phyloP scores from a whole-genome alignment of 2,888 invertebrate genomes.

The Parnassius glacialis region DNA sequence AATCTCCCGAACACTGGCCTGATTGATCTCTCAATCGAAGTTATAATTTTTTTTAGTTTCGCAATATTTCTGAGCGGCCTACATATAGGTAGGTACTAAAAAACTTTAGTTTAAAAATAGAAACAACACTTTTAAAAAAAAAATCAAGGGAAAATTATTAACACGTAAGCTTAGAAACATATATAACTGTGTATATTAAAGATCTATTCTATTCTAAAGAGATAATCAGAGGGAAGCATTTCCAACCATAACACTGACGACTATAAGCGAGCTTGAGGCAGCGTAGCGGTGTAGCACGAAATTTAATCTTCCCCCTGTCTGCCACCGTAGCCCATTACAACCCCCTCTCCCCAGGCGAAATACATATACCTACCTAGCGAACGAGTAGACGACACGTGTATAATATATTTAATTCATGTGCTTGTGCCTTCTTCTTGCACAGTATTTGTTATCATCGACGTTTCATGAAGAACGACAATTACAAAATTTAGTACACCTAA shows the following conservation, averaged over 20 bases:
- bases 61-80: too few species aligned
- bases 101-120: too few species aligned
- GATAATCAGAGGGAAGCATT: conserved; percentile 57
- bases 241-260: conserved; percentile 70
- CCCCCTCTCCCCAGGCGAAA: conserved; percentile 25
- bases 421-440: conserved; percentile 32
- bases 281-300: conserved; percentile 64
- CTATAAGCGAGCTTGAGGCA: conserved; percentile 65
- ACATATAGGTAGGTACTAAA: too few species aligned
- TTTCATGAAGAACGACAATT: conserved; percentile 57
- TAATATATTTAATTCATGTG: conserved; percentile 51
- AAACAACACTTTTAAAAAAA: too few species aligned
- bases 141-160: too few species aligned
- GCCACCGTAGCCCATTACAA: conserved; percentile 42
- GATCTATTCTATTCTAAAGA: conserved; percentile 6
- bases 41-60: too few species aligned
- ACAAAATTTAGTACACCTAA: conserved; percentile 30
- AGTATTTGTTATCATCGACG: conserved; percentile 47
- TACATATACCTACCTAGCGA: conserved; percentile 24
- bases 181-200: not conserved
- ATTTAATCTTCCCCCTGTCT: conserved; percentile 77
- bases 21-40: too few species aligned
- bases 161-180: not conserved
- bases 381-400: conserved; percentile 20
- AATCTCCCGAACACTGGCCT: too few species aligned